Evolutionary conservation across 2,113 vertebrate genomes (phyloP), one percentile per base, ranked within the genome.

Genomic region (Cololabis saira): DNA sequence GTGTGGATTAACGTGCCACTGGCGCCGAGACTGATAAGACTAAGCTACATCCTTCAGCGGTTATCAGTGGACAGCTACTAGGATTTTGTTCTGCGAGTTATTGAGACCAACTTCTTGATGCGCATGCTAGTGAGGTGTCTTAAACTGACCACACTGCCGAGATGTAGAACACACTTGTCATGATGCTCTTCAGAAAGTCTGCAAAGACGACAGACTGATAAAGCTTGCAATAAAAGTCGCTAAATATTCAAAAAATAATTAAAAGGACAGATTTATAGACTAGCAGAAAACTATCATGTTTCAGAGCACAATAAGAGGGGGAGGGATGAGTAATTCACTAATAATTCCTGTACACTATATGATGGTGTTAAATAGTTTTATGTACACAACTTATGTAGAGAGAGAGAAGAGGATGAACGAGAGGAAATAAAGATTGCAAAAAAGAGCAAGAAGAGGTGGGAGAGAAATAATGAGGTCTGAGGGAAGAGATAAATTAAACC

Each of bases 1-100:
- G 86, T 86, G 66, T 3, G 76, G 88, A 93, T 93, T 94, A 93
- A 42, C 51, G 80, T 84, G 87, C 90, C 90, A 87, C 68, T 85
- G 79, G 82, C 86, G 85, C 84, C 84, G 77, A 66, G 44, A 84
- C 84, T 89, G 86, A 93, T 93, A 93, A 92, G 77, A 68, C 84
- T 91, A 90, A 91, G 86, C 89, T 90, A 87, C 86, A 89, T 83
- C 91, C 82, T 80, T 83, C 78, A 76, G 80, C 79, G 86, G 80
- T 88, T 90, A 91, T 87, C 91, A 78, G 88, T 44, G 55, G 71
- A 86, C 64, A 79, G 87, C 87, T 71, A 87, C 79, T 61, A 74
- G 75, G 85, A 85, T 87, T 91, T 85, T 67, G 67, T 67, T 65
- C 74, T 54, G 77, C 3, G 64, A 86, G 77, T 84, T 84, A 88